Conservation (phyloP, 1,140 invertebrate species). For the Parasteatoda tepidariorum region DNA sequence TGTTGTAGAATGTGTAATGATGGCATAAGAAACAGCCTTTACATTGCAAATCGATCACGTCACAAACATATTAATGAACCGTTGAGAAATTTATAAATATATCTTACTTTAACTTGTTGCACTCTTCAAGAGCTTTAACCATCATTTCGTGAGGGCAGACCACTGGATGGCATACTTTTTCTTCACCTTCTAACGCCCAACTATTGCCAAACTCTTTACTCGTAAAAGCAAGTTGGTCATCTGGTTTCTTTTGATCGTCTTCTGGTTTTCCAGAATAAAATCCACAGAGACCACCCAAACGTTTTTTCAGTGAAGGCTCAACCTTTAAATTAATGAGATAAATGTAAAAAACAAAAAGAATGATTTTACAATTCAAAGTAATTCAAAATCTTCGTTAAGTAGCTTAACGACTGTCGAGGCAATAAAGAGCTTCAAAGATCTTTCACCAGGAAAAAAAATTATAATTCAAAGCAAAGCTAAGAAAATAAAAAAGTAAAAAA, state of each 20-base stretch:
- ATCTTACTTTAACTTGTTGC: conserved; percentile 69
- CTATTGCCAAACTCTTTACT: conserved; percentile 79
- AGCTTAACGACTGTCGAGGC: no score
- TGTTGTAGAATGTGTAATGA: no score
- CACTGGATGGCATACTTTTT: conserved; percentile 71
- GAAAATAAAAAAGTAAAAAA: no score
- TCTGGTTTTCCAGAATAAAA: conserved; percentile 75
- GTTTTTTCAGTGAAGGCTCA: conserved; percentile 72
- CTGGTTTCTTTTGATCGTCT: conserved; percentile 79
- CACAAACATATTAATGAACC: no score
- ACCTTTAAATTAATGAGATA: conserved; percentile 62
- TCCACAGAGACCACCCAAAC: conserved; percentile 83
- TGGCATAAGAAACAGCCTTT: no score
- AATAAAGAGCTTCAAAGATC: no score
- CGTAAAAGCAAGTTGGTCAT: conserved; percentile 74
- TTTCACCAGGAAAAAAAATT: no score
- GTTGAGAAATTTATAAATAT: not conserved
- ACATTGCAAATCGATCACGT: no score
- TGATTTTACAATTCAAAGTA: no score
- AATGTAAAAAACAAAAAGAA: not conserved
- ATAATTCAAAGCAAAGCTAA: no score
- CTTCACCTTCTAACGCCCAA: conserved; percentile 72
- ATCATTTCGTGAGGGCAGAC: conserved; percentile 74
- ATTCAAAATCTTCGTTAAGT: no score
- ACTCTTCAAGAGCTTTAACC: conserved; percentile 75